A percentile compares a stretch with the other conserved stretches of the same genome.
These are phyloP conservation scores for Sebastes dallii DNA, from an alignment of 2,797 vertebrate species.

Conservation along the genomic window DNA sequence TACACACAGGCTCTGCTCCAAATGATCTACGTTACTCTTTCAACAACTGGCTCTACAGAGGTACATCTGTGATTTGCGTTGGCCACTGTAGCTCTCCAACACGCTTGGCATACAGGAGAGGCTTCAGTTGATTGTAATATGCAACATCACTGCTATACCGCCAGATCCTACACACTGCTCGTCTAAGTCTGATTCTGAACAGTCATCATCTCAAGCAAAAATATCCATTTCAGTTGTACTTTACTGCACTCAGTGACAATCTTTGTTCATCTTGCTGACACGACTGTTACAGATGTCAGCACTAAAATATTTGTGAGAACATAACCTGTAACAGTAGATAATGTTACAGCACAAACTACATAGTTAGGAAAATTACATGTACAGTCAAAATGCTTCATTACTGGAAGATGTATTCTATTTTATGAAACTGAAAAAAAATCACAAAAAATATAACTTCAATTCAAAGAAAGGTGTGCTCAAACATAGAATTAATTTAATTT, in stretches of 20 bases:
- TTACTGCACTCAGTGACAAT: not conserved
- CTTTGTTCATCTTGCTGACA: not conserved
- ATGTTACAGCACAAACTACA: not conserved
- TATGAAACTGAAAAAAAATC: not conserved
- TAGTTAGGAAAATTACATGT: not conserved
- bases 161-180: too few relatives aligned
- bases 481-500: not conserved
- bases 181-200: not conserved
- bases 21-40: too few relatives aligned
- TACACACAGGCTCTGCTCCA: too few relatives aligned
- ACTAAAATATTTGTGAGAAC: not conserved
- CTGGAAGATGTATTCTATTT: not conserved
- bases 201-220: not conserved
- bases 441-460: not conserved
- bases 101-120: too few relatives aligned
- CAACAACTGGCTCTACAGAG: too few relatives aligned
- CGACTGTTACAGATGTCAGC: not conserved
- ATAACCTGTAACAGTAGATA: too few relatives aligned
- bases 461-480: too few relatives aligned
- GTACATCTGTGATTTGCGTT: fast-evolving
- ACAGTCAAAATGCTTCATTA: not conserved
- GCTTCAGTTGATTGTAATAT: too few relatives aligned
- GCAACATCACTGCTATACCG: too few relatives aligned
- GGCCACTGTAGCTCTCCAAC: too few relatives aligned
- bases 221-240: not conserved